A percentile compares a stretch with the other conserved stretches of the same genome.
phyloP scores from a whole-genome alignment of 2,113 vertebrate genomes.

The Chloebia gouldiae region DNA sequence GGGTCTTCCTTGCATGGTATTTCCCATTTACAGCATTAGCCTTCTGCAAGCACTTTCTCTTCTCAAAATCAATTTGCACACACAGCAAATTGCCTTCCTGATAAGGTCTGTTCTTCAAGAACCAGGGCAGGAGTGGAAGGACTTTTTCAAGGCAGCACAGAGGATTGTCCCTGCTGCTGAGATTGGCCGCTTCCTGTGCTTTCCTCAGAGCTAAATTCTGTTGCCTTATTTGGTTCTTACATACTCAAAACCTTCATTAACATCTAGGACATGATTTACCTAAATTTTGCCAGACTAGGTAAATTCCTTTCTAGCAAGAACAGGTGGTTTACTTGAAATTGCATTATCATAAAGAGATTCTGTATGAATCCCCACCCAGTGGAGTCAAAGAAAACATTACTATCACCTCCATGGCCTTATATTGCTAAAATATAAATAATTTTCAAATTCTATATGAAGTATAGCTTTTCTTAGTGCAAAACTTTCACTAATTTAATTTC shows the following conservation, averaged over 20 bases:
- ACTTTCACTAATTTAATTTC: neutral
- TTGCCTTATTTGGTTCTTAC: neutral
- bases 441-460: neutral
- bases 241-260: neutral
- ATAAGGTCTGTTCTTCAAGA: slow-evolving; percentile 42
- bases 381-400: neutral
- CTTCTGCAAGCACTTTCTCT: neutral
- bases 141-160: slow-evolving; percentile 32
- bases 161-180: neutral
- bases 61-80: neutral
- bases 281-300: neutral
- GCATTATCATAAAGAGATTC: neutral
- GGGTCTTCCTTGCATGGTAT: neutral
- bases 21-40: neutral
- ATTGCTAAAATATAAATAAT: neutral
- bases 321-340: neutral
- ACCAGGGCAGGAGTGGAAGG: slow-evolving; percentile 42
- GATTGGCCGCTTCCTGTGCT: slow-evolving; percentile 41
- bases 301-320: neutral
- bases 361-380: neutral
- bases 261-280: neutral
- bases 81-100: slow-evolving; percentile 34
- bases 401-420: neutral
- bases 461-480: neutral
- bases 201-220: neutral